Percentiles rank a stretch among this genome's conserved stretches.
phyloP scores from a whole-genome alignment of 2,797 vertebrate species.

The Monodelphis domestica region DNA sequence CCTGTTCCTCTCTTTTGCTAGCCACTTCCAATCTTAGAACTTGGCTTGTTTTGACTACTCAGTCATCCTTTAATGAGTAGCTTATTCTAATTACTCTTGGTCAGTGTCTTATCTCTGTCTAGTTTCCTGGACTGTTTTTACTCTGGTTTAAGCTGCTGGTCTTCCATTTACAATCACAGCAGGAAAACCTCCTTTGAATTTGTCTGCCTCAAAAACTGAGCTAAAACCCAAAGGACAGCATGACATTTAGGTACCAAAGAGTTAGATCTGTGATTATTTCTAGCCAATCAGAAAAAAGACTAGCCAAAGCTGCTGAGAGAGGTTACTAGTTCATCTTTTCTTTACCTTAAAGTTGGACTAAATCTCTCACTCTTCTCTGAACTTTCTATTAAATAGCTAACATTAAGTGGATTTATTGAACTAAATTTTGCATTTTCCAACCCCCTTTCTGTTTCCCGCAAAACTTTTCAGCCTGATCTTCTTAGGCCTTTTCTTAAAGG shows the following conservation, averaged over 20 bases:
- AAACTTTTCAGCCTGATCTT: not conserved
- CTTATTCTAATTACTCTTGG: not conserved
- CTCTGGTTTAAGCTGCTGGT: not conserved
- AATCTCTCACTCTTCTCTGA: not conserved
- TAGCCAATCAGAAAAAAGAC: not conserved
- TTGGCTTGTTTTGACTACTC: not conserved
- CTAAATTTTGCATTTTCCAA: not conserved
- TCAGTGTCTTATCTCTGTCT: not conserved
- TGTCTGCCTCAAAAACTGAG: not conserved
- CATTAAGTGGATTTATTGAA: not conserved
- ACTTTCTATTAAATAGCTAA: not conserved
- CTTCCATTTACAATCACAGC: not conserved
- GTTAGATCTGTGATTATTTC: not conserved
- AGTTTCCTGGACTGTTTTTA: not conserved
- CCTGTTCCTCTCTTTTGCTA: not conserved
- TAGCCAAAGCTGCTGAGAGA: not conserved
- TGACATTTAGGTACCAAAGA: not conserved
- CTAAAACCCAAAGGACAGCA: not conserved
- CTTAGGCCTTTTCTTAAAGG: not conserved
- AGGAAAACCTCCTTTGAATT: not conserved
- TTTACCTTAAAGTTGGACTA: not conserved
- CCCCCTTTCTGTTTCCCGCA: not conserved
- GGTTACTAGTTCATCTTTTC: not conserved
- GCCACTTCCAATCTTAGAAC: not conserved
- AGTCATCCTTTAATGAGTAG: not conserved